A percentile compares a stretch with the other conserved stretches of the same genome.
Evolutionary conservation across 2,113 vertebrate genomes (phyloP).

Genomic region (Sminthopsis crassicaudata): DNA sequence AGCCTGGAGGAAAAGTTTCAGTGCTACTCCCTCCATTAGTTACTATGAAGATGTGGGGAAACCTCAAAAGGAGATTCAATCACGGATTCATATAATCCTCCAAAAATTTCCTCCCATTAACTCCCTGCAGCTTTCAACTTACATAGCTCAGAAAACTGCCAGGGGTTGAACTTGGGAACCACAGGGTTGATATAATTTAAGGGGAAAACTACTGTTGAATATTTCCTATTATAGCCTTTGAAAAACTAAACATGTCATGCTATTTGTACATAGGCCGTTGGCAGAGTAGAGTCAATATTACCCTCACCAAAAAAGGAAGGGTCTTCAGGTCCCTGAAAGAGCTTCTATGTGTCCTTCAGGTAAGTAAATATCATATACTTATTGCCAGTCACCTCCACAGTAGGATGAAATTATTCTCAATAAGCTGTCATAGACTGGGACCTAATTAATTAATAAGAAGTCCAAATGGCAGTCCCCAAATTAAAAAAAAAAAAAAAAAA

Average conservation of each 20-base stretch:
- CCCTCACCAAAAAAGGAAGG: not conserved
- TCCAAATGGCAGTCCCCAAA: not conserved
- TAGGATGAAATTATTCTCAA: slow-evolving; percentile 5
- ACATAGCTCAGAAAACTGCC: not conserved
- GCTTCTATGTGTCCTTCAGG: not conserved
- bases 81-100: not conserved
- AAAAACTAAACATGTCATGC: not conserved
- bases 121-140: not conserved
- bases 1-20: not conserved
- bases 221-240: slow-evolving; percentile 24
- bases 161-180: not conserved
- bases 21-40: slow-evolving; percentile 3
- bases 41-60: slow-evolving; percentile 27
- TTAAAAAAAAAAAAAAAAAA: not conserved
- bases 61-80: not conserved
- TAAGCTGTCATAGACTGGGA: not conserved
- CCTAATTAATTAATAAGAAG: not conserved
- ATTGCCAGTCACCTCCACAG: not conserved
- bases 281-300: not conserved
- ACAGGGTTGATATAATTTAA: slow-evolving; percentile 20
- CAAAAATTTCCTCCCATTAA: not conserved
- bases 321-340: not conserved
- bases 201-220: not conserved
- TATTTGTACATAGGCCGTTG: not conserved
- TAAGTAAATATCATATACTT: not conserved